phyloP scores from a whole-genome alignment of 2,113 vertebrate species.

The Pantherophis guttatus region DNA sequence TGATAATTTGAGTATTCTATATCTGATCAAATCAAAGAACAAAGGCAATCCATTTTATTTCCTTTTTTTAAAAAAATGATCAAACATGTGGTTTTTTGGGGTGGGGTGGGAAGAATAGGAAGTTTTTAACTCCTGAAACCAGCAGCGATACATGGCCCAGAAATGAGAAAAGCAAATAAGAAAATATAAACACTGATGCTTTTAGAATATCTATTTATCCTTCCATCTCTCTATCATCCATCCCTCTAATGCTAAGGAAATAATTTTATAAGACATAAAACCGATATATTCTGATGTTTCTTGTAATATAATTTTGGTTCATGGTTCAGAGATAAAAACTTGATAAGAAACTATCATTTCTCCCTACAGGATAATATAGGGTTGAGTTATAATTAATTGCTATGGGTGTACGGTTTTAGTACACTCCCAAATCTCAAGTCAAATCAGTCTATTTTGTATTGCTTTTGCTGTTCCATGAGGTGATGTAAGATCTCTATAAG shows the following conservation, averaged over 20 bases:
- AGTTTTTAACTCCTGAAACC: neutral
- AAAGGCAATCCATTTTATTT: neutral
- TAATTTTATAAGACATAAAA: neutral
- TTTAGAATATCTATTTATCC: neutral
- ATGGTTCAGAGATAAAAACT: neutral
- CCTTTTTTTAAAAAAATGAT: neutral
- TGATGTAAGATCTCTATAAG: neutral
- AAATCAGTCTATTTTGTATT: neutral
- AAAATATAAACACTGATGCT: neutral
- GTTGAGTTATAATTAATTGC: neutral
- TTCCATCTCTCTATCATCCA: neutral
- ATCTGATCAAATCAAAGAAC: conserved; percentile 23
- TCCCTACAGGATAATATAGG: neutral
- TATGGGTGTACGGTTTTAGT: neutral
- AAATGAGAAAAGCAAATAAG: neutral
- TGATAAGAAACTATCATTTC: neutral
- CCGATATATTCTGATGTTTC: neutral
- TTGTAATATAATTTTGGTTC: neutral
- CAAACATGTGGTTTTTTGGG: neutral
- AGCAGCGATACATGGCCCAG: neutral
- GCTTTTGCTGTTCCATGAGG: neutral
- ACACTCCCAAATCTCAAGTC: neutral
- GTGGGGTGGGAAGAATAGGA: neutral
- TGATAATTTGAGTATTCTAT: neutral
- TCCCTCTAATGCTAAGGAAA: neutral